phyloP scores from a whole-genome alignment of 2,888 invertebrate species.

The Coecobrya sp. region DNA sequence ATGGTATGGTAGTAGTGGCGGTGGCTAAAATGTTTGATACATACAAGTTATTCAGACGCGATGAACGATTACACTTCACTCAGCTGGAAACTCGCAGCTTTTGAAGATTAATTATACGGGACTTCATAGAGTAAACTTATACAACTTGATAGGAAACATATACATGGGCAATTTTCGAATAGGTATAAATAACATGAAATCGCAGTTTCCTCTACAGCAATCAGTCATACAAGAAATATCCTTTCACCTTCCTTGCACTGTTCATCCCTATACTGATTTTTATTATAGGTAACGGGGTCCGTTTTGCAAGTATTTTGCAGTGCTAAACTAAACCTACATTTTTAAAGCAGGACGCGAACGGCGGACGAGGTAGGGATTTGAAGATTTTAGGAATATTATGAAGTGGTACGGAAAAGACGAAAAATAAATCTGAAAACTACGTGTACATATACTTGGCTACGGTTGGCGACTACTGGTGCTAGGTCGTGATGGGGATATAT shows the following conservation, averaged over 20 bases:
- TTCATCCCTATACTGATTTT: background rate
- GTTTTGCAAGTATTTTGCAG: background rate
- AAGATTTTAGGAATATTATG: constrained; percentile 44
- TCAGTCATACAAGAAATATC: background rate
- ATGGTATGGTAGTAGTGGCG: no score
- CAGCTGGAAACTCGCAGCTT: constrained; percentile 74
- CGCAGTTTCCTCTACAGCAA: background rate
- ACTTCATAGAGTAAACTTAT: background rate
- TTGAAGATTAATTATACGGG: constrained; percentile 78
- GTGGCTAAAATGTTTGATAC: constrained; percentile 3
- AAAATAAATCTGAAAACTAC: constrained; percentile 48
- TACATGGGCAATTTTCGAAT: background rate
- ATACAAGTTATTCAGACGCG: constrained; percentile 60
- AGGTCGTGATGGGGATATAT: background rate
- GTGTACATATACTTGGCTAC: background rate
- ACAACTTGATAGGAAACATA: constrained; percentile 44
- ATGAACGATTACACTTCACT: constrained; percentile 69
- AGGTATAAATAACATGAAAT: background rate
- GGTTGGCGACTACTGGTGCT: background rate
- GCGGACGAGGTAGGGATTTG: background rate
- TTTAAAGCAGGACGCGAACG: background rate
- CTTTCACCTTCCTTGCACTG: background rate
- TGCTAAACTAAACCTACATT: background rate
- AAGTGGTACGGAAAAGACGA: constrained; percentile 15
- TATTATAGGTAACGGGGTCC: background rate